These are phyloP conservation scores for Apoda limacodes DNA, from an alignment of 2,888 invertebrate genomes.

Conservation along the genomic window DNA sequence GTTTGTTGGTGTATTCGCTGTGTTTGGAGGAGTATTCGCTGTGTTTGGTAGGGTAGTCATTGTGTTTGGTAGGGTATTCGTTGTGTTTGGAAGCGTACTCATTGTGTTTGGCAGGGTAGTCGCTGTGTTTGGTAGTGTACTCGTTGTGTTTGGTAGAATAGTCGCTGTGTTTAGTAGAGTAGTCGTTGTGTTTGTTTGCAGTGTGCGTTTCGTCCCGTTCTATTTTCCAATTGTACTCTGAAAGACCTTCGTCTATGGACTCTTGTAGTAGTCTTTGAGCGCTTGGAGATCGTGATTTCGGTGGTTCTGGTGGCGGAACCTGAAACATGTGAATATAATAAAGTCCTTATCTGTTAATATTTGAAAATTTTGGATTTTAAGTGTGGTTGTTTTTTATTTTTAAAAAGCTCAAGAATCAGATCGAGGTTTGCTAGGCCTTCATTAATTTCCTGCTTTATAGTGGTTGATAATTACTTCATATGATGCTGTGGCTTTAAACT, in stretches of 20 bases:
- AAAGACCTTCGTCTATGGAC: slow-evolving; percentile 51
- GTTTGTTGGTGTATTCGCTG: slow-evolving; percentile 19
- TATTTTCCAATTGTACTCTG: slow-evolving; percentile 58
- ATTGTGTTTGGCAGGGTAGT: slow-evolving; percentile 11
- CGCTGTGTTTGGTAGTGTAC: too few relatives aligned
- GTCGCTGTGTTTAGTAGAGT: slow-evolving; percentile 37
- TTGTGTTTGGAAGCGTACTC: slow-evolving; percentile 1
- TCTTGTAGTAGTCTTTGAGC: slow-evolving; percentile 59
- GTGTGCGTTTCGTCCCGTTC: slow-evolving; percentile 39
- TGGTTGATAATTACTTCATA: too few relatives aligned
- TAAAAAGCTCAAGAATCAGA: too few relatives aligned
- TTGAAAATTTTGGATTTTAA: too few relatives aligned
- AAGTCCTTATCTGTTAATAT: too few relatives aligned
- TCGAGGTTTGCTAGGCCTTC: too few relatives aligned
- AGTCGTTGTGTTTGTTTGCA: slow-evolving; percentile 28
- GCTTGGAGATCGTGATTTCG: slow-evolving; percentile 61
- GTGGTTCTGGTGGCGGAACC: slow-evolving; percentile 79
- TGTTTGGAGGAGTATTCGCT: slow-evolving; percentile 14
- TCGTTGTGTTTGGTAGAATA: slow-evolving; percentile 10
- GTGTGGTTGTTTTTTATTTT: too few relatives aligned
- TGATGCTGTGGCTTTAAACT: too few relatives aligned
- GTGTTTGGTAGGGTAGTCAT: slow-evolving; percentile 9
- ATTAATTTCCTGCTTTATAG: too few relatives aligned
- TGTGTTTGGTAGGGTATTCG: too few relatives aligned
- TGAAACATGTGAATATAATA: too few relatives aligned